Base-by-base conservation (phyloP, 23 tunicate species). In the Trididemnum nubilum region DNA sequence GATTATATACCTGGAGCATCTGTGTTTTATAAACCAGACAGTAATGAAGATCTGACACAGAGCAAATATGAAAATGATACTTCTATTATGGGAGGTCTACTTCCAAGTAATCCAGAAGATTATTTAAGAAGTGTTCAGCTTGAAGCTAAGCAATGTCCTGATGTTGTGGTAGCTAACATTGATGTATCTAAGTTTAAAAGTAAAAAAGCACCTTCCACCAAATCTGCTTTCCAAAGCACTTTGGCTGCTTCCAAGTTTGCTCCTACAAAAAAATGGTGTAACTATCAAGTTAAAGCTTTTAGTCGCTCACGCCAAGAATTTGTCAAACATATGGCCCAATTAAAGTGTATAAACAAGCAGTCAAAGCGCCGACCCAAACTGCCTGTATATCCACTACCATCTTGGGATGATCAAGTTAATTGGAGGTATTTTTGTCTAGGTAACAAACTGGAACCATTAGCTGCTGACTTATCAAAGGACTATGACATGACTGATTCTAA, bases 31-130 rank as follows among this genome's bases (percentile, higher is more conserved):
- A 36, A 89, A 65, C 72, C 78, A 26, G 87, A 79, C 19, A 44
- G 71, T 28, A 27, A 66, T 15, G 88, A 83, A 1, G 81, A 70
- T 7, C 23, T 30, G 18, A 23, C 66, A 4, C 37, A 33, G n/a
- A 21, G 33, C 2, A n/a, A n/a, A n/a, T n/a, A n/a, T n/a, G 26
- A 29, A 38, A 59, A 81, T 59, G 69, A 78, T 18, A 54, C 71
- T 51, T 65, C 64, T 18, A 79, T 84, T 15, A 38, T 79, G 22
- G 72, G 39, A 34, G 88, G 85, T 5, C n/a, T n/a, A n/a, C 36
- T 92, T 1, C 97, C 97, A n/a, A 86, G 85, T 70, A 92, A 92
- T 71, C 97, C 97, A 7, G 81, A 78, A 51, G 91, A 92, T 31
- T 92, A 92, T 69, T 65, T 92, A 33, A 82, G 61, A 92, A 82